Percentiles rank a stretch among this genome's conserved stretches.
phyloP scores from a whole-genome alignment of 2,113 vertebrate genomes.

The Urocynchramus pylzowi region DNA sequence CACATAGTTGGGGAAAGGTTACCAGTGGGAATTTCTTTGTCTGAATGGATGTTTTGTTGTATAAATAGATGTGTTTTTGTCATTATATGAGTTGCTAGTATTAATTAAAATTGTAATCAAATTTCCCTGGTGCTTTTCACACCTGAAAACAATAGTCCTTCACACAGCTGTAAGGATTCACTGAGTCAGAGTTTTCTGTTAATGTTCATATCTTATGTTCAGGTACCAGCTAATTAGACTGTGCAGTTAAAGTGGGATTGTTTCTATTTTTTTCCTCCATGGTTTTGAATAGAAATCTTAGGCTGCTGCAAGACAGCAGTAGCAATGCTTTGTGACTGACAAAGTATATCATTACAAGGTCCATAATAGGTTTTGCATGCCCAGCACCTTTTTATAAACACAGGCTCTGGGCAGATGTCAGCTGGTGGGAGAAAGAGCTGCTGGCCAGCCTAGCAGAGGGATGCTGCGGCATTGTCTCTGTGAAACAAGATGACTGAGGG shows the following conservation, averaged over 20 bases:
- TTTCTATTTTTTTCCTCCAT: not conserved
- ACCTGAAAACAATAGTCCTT: not conserved
- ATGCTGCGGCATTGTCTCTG: not conserved
- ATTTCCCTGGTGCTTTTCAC: constrained; percentile 1
- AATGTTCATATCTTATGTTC: not conserved
- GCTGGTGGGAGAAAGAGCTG: not conserved
- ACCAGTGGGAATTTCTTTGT: constrained; percentile 11
- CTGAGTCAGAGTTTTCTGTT: not conserved
- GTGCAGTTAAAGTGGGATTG: not conserved
- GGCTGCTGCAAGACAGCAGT: not conserved
- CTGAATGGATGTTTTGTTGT: constrained; percentile 22
- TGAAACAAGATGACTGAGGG: not conserved
- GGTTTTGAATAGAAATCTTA: not conserved
- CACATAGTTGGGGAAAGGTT: not conserved
- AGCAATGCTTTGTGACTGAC: not conserved
- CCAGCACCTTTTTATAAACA: not conserved
- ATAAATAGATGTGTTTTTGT: not conserved
- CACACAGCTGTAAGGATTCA: not conserved
- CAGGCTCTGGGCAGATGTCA: not conserved
- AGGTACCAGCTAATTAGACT: not conserved
- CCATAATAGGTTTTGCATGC: not conserved
- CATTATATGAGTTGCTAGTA: not conserved
- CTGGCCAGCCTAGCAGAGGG: not conserved
- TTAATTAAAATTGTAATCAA: constrained; percentile 9
- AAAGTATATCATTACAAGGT: not conserved